Evolutionary conservation across 2,888 invertebrate species (phyloP).

Genomic region (Xylota sylvarum): DNA sequence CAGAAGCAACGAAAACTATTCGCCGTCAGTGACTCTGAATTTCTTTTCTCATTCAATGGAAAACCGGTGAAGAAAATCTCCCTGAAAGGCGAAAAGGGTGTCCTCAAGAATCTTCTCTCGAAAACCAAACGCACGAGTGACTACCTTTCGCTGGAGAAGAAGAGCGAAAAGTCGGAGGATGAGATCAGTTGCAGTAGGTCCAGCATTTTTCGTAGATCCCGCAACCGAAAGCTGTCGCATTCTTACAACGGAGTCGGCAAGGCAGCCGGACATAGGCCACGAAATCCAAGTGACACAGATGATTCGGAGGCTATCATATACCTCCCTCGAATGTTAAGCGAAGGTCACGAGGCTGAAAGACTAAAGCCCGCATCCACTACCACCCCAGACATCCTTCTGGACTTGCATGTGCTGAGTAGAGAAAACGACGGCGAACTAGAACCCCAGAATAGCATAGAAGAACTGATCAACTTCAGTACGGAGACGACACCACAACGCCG

Average conservation of each 20-base stretch:
- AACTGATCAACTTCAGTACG: conserved; percentile 65
- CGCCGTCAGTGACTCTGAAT: conserved; percentile 84
- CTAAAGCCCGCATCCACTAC: conserved; percentile 78
- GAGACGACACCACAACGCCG: conserved; percentile 72
- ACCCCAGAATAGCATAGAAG: conserved; percentile 69
- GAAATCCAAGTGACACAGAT: conserved; percentile 82
- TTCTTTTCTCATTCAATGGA: conserved; percentile 81
- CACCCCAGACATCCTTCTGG: conserved; percentile 84
- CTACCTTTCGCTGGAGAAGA: conserved; percentile 83
- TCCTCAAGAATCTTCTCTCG: conserved; percentile 82
- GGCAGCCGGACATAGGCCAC: conserved; percentile 79
- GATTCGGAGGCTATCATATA: conserved; percentile 80
- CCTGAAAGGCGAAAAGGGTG: conserved; percentile 82
- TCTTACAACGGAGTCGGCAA: conserved; percentile 83
- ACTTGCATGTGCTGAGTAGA: conserved; percentile 82
- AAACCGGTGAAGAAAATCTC: conserved; percentile 78
- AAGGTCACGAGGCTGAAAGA: conserved; percentile 78
- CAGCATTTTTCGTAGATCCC: conserved; percentile 81
- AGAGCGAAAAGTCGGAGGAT: conserved; percentile 82
- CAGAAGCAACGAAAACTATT: conserved; percentile 80
- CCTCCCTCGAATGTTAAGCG: conserved; percentile 79
- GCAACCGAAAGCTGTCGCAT: conserved; percentile 83
- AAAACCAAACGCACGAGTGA: conserved; percentile 84
- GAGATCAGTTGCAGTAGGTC: conserved; percentile 79
- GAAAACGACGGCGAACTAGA: conserved; percentile 67